Conservation (phyloP, 1,140 invertebrate genomes). For the Caenorhabditis latens region DNA sequence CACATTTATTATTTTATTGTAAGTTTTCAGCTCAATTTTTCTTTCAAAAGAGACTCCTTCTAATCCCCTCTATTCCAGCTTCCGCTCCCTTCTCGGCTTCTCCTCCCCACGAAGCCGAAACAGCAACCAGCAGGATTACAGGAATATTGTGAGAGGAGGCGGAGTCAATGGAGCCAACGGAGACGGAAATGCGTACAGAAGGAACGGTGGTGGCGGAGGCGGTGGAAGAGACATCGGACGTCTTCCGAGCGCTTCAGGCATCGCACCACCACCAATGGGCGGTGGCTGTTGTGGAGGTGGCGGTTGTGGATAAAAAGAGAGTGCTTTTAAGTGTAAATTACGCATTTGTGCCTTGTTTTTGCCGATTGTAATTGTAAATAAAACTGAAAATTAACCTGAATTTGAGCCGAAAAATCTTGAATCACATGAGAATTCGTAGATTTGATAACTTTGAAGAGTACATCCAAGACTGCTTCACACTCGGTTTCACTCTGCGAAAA, state of each 20-base stretch:
- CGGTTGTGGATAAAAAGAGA: constrained; percentile 35
- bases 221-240: constrained; percentile 22
- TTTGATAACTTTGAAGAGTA: constrained; percentile 31
- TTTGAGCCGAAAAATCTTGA: constrained; percentile 14
- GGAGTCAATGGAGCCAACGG: constrained; percentile 38
- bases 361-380: neutral
- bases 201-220: constrained; percentile 31
- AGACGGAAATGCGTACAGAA: constrained; percentile 2
- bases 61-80: constrained; percentile 31
- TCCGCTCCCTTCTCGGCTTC: constrained; percentile 48
- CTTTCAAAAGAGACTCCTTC: neutral
- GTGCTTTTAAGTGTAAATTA: too few relatives aligned
- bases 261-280: constrained; percentile 57
- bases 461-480: constrained; percentile 21
- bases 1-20: constrained; percentile 30
- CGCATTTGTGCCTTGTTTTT: neutral
- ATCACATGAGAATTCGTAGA: constrained; percentile 21
- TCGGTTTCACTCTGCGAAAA: constrained; percentile 24
- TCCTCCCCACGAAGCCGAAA: neutral
- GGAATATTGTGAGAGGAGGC: constrained; percentile 40
- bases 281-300: constrained; percentile 59
- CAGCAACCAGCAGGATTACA: constrained; percentile 22
- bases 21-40: constrained; percentile 4
- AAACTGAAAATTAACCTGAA: neutral
- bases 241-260: constrained; percentile 12